These are phyloP conservation scores for Xyrauchen texanus DNA, from an alignment of 2,113 vertebrate species.

Conservation along the genomic window DNA sequence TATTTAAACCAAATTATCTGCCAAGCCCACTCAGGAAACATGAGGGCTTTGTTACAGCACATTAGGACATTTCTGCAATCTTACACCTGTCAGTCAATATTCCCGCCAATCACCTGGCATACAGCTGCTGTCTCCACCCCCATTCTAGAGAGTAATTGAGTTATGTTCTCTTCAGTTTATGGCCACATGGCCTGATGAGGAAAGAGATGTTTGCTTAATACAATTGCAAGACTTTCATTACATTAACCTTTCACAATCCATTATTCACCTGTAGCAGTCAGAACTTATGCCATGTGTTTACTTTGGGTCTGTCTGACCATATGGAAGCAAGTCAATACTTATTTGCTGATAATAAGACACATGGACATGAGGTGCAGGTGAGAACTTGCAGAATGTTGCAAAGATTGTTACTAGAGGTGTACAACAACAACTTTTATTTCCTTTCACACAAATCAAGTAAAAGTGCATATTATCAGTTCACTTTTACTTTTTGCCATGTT, in stretches of 20 bases:
- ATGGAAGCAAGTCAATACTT: constrained; percentile 18
- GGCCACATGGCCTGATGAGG: not conserved
- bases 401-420: no score
- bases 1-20: constrained; percentile 8
- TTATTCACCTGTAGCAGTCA: constrained; percentile 38
- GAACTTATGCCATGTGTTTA: constrained; percentile 36
- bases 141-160: constrained; percentile 26
- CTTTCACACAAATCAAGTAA: no score
- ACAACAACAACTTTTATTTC: no score
- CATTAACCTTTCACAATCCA: constrained; percentile 41
- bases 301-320: constrained; percentile 16
- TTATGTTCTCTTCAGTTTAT: constrained; percentile 7
- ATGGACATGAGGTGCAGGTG: not conserved
- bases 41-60: constrained; percentile 33
- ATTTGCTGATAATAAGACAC: constrained; percentile 7
- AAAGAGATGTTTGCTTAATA: constrained; percentile 36
- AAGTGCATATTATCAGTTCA: no score
- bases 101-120: constrained; percentile 25
- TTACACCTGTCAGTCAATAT: constrained; percentile 40
- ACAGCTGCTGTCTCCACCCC: constrained; percentile 31
- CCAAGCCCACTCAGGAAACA: constrained; percentile 9
- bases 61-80: constrained; percentile 25
- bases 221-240: constrained; percentile 36
- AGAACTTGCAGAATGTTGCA: not conserved
- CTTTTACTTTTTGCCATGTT: no score